Conservation (phyloP, 1,140 invertebrate species). For the Nasonia longicornis region DNA sequence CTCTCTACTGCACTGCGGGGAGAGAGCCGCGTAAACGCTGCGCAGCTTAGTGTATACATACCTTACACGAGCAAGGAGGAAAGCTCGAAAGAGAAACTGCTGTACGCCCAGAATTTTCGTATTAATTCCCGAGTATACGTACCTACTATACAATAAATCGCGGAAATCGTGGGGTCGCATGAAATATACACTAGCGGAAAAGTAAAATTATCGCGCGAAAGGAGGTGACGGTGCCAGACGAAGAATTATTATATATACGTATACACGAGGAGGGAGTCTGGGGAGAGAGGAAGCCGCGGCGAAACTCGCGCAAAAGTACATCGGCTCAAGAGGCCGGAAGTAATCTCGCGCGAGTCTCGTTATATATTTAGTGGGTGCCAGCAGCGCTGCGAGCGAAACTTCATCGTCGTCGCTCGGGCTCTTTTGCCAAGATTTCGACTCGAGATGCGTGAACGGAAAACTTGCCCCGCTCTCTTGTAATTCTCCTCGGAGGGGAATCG, state of each 20-base stretch:
- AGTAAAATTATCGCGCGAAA: neutral
- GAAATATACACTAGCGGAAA: neutral
- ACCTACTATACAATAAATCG: too few species aligned
- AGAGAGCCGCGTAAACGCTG: neutral
- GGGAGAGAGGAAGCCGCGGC: neutral
- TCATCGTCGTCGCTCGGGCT: neutral
- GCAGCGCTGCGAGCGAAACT: slow-evolving; percentile 16
- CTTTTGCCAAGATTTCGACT: slow-evolving; percentile 5
- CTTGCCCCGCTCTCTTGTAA: slow-evolving; percentile 9
- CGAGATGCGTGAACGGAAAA: slow-evolving; percentile 14
- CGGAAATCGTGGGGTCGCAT: too few species aligned
- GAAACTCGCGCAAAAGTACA: slow-evolving; percentile 64
- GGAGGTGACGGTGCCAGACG: neutral
- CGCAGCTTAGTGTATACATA: too few species aligned
- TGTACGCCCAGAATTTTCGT: neutral
- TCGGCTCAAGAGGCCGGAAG: slow-evolving; percentile 66
- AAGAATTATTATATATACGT: neutral
- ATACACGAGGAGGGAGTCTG: neutral
- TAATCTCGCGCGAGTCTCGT: slow-evolving; percentile 60
- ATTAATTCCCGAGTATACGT: neutral
- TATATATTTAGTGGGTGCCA: slow-evolving; percentile 60
- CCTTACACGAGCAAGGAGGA: neutral
- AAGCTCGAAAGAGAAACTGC: slow-evolving; percentile 13
- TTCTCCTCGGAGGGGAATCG: neutral
- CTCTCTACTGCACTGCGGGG: neutral